Evolutionary conservation across 2,888 invertebrate species (phyloP).

Genomic region (Mythimna albipuncta): DNA sequence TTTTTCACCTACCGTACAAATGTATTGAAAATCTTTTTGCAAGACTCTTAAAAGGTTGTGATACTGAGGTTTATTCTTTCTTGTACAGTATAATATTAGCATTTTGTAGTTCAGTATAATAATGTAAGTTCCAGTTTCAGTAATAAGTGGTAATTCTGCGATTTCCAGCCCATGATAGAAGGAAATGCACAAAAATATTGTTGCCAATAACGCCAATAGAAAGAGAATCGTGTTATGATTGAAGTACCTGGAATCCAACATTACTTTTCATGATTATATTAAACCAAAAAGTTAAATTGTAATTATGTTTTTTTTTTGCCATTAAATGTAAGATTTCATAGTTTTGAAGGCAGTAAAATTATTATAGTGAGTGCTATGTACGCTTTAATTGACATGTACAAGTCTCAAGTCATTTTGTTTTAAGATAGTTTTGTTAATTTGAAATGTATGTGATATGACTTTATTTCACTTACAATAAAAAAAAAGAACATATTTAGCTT

Average conservation of each 20-base stretch:
- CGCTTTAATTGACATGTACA: no score
- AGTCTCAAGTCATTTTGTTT: no score
- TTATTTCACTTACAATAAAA: no score
- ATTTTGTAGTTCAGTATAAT: conserved; percentile 73
- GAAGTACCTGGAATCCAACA: conserved; percentile 37
- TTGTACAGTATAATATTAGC: conserved; percentile 70
- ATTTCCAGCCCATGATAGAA: conserved; percentile 65
- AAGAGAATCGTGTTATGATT: conserved; percentile 60
- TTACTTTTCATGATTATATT: not conserved
- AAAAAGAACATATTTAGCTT: no score
- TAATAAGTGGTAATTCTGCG: conserved; percentile 68
- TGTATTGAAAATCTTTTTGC: conserved; percentile 75
- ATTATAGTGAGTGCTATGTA: no score
- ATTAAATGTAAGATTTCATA: no score
- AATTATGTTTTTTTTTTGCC: no score
- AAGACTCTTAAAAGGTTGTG: conserved; percentile 69
- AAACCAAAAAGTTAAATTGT: no score
- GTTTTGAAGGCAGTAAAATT: no score
- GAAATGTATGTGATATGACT: no score
- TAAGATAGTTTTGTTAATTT: no score
- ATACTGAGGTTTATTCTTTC: conserved; percentile 68
- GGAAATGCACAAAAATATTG: conserved; percentile 30
- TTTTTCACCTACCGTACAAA: conserved; percentile 65
- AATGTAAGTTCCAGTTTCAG: conserved; percentile 75
- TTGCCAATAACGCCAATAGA: conserved; percentile 6